These are phyloP conservation scores for Perca flavescens DNA, from an alignment of 2,113 vertebrate species.

Conservation along the genomic window DNA sequence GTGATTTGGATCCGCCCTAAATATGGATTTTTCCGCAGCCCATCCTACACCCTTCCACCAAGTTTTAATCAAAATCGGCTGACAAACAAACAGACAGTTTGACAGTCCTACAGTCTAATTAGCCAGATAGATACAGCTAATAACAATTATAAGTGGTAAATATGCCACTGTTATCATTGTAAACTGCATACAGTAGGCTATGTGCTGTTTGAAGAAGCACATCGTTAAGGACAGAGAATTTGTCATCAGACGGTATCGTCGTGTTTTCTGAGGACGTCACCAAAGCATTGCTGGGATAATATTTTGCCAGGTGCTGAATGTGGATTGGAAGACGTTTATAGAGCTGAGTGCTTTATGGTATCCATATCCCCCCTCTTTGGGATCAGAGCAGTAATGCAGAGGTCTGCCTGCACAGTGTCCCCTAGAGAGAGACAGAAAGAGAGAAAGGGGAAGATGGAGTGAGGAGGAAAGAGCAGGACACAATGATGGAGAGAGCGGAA, in stretches of 20 bases:
- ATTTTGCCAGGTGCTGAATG: slow-evolving; percentile 74
- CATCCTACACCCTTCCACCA: too few species aligned
- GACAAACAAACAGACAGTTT: too few species aligned
- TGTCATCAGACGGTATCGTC: slow-evolving; percentile 27
- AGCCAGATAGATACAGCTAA: too few species aligned
- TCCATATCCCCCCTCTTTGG: slow-evolving; percentile 50
- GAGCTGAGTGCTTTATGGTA: slow-evolving; percentile 59
- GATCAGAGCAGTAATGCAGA: slow-evolving; percentile 21
- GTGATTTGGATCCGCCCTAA: too few species aligned
- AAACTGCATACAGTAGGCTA: background rate
- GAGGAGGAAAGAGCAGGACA: slow-evolving; percentile 46
- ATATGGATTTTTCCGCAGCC: too few species aligned
- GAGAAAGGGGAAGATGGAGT: slow-evolving; percentile 37
- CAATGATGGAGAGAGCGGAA: slow-evolving; percentile 51
- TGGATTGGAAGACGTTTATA: slow-evolving; percentile 58
- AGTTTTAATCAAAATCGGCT: too few species aligned
- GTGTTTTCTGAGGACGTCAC: slow-evolving; percentile 55
- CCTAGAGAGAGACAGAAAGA: slow-evolving; percentile 34
- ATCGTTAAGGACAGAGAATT: slow-evolving; percentile 12
- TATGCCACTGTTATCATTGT: background rate
- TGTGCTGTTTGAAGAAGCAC: background rate
- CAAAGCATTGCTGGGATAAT: slow-evolving; percentile 65
- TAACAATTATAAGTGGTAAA: background rate
- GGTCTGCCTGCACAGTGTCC: slow-evolving; percentile 42
- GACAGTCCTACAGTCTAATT: too few species aligned